These are phyloP conservation scores for Leucania comma DNA, from an alignment of 2,888 invertebrate species.

Conservation along the genomic window DNA sequence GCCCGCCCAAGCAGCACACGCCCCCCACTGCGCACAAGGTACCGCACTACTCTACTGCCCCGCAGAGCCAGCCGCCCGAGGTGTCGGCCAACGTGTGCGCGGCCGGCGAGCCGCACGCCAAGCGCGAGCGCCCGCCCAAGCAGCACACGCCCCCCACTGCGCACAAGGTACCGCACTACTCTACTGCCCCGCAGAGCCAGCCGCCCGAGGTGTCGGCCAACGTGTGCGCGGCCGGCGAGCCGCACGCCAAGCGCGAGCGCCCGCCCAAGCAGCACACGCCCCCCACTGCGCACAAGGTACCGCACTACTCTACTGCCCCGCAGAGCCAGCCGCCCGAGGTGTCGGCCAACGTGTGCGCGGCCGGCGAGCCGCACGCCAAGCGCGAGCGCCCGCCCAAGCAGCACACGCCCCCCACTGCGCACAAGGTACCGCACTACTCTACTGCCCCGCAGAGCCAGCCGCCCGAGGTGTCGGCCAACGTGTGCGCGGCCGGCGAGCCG, in stretches of 20 bases:
- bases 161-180: constrained; percentile 28
- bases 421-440: constrained; percentile 25
- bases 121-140: constrained; percentile 74
- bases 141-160: constrained; percentile 66
- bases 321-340: constrained; percentile 79
- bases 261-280: constrained; percentile 71
- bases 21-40: constrained; percentile 56
- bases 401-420: constrained; percentile 63
- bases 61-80: constrained; percentile 74
- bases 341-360: constrained; percentile 83
- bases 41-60: background rate
- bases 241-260: constrained; percentile 76
- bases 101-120: constrained; percentile 74
- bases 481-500: constrained; percentile 76
- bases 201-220: constrained; percentile 85
- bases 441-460: constrained; percentile 66
- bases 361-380: constrained; percentile 76
- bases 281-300: constrained; percentile 52
- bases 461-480: constrained; percentile 85
- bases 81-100: constrained; percentile 86
- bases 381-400: constrained; percentile 73
- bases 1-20: constrained; percentile 72
- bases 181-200: constrained; percentile 62
- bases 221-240: constrained; percentile 77
- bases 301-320: background rate